These are phyloP conservation scores for Elephas maximus DNA, from an alignment of 2,113 vertebrate genomes.

Conservation along the genomic window DNA sequence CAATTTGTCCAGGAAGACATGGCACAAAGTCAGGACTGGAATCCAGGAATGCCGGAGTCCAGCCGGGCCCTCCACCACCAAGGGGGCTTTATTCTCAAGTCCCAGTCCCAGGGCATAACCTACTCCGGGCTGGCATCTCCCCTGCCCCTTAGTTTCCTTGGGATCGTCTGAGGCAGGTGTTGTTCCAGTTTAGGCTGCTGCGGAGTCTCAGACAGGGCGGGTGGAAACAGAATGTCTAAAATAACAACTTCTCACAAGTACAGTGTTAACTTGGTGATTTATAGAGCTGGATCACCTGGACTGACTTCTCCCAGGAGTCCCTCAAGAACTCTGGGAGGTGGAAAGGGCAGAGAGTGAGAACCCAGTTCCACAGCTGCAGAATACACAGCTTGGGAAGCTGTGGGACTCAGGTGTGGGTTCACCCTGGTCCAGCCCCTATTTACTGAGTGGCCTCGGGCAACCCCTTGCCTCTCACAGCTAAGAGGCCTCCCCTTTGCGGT, in stretches of 20 bases:
- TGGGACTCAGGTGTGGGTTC: not conserved
- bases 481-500: not conserved
- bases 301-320: not conserved
- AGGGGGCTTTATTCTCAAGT: not conserved
- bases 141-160: not conserved
- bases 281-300: not conserved
- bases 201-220: not conserved
- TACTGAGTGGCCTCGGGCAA: not conserved
- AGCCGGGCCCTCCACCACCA: not conserved
- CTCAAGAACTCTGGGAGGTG: not conserved
- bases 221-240: fast-evolving
- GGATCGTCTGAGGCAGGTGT: not conserved
- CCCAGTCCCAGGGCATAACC: not conserved
- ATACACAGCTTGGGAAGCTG: not conserved
- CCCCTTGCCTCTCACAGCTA: not conserved
- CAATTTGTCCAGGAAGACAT: not conserved
- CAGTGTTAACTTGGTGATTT: fast-evolving
- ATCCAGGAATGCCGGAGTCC: not conserved
- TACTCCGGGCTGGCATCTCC: not conserved
- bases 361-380: not conserved
- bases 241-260: not conserved
- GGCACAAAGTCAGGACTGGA: not conserved
- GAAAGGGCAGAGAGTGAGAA: not conserved
- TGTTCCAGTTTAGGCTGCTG: not conserved
- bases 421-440: not conserved